Evolutionary conservation across 2,113 vertebrate species (phyloP).

Genomic region (Rhodinocichla rosea): DNA sequence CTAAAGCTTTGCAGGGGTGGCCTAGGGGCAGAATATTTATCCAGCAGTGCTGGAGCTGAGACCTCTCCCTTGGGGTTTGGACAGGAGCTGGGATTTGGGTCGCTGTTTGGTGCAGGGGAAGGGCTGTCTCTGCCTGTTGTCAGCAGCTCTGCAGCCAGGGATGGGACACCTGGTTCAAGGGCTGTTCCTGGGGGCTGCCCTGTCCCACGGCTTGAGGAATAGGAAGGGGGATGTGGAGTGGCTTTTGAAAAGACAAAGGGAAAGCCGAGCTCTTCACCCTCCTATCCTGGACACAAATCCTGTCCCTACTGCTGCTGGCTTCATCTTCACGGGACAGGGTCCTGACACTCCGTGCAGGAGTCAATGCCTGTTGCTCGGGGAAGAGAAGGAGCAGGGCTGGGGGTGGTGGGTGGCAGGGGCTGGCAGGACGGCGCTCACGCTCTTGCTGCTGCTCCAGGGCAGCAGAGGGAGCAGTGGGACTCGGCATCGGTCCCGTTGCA

Average conservation of each 20-base stretch:
- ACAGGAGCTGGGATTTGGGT: neutral
- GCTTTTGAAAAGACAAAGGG: neutral
- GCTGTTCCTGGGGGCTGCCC: neutral
- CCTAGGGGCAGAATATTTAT: neutral
- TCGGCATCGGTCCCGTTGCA: neutral
- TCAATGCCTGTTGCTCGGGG: neutral
- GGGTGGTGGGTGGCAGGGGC: neutral
- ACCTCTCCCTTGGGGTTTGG: neutral
- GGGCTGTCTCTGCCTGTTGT: neutral
- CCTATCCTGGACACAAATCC: neutral
- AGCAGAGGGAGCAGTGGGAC: neutral
- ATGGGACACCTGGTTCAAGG: neutral
- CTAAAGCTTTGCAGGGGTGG: neutral
- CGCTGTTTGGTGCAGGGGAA: neutral
- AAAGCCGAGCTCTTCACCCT: neutral
- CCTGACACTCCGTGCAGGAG: neutral
- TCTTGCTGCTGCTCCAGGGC: neutral
- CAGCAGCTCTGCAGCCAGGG: neutral
- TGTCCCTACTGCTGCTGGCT: neutral
- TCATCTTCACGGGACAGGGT: neutral
- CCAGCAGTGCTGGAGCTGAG: neutral
- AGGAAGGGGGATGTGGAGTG: neutral
- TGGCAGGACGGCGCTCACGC: rapidly evolving
- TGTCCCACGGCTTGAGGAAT: neutral
- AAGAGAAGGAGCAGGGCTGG: neutral